A percentile compares a stretch with the other conserved stretches of the same genome.
phyloP scores from a whole-genome alignment of 2,797 vertebrate genomes.

The Selene dorsalis region DNA sequence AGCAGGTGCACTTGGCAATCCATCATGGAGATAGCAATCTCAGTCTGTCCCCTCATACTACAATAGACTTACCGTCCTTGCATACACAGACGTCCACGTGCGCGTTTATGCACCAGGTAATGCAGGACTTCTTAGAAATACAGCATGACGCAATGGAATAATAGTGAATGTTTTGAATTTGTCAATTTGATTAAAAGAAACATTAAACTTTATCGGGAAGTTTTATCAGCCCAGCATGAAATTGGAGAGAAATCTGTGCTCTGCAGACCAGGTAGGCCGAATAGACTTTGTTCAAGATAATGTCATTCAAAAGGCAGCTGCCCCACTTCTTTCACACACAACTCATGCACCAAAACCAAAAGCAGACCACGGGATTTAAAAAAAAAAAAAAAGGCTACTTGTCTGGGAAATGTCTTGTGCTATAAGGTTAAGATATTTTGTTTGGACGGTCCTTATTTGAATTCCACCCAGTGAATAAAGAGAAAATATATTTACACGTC shows the following conservation, averaged over 20 bases:
- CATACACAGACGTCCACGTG: slow-evolving; percentile 39
- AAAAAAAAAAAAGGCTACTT: slow-evolving; percentile 21
- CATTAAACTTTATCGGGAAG: slow-evolving; percentile 50
- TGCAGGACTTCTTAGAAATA: slow-evolving; percentile 23
- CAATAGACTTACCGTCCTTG: slow-evolving; percentile 54
- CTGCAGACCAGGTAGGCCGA: slow-evolving; percentile 45
- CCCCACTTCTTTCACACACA: slow-evolving; percentile 45
- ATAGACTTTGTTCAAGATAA: slow-evolving; percentile 67
- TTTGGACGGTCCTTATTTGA: slow-evolving; percentile 16
- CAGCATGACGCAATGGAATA: slow-evolving; percentile 34
- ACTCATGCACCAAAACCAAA: slow-evolving; percentile 54
- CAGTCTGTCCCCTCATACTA: slow-evolving; percentile 50
- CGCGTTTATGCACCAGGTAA: slow-evolving; percentile 46
- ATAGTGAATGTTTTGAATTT: slow-evolving; percentile 38
- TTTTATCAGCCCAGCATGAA: slow-evolving; percentile 34
- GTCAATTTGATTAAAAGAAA: slow-evolving; percentile 62
- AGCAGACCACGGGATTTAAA: slow-evolving; percentile 11
- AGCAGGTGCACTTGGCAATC: slow-evolving; percentile 75
- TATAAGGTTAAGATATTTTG: slow-evolving; percentile 19
- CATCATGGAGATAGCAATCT: slow-evolving; percentile 84
- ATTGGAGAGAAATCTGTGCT: slow-evolving; percentile 36
- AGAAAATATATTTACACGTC: slow-evolving; percentile 29
- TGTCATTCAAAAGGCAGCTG: slow-evolving; percentile 62
- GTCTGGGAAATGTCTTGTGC: slow-evolving; percentile 22
- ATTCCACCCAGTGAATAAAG: slow-evolving; percentile 21